A percentile compares a stretch with the other conserved stretches of the same genome.
Evolutionary conservation across 1,140 invertebrate species (phyloP).

Genomic region (Drosophila pseudoobscura): DNA sequence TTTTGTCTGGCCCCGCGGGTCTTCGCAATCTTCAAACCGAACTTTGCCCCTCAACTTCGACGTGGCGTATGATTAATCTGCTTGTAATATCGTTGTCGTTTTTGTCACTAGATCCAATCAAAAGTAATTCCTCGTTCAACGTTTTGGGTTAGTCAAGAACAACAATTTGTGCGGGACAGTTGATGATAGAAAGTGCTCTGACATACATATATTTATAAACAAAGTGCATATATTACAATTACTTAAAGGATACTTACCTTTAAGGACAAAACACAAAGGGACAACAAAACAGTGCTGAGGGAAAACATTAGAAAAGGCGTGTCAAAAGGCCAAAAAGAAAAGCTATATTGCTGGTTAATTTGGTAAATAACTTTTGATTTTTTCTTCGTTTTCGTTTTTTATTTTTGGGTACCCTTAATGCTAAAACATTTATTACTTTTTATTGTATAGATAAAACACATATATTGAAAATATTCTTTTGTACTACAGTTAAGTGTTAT

Average conservation of each 20-base stretch:
- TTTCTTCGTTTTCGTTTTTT: conserved; percentile 42
- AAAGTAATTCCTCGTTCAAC: conserved; percentile 9
- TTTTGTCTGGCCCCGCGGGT: conserved; percentile 49
- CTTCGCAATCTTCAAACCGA: conserved; percentile 36
- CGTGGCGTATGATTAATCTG: conserved; percentile 55
- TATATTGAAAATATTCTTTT: conserved; percentile 61
- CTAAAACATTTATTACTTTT: conserved; percentile 51
- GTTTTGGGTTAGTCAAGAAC: conserved; percentile 51
- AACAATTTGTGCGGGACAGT: conserved; percentile 52
- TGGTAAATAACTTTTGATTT: conserved; percentile 17
- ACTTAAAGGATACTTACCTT: conserved; percentile 50
- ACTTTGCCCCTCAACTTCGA: conserved; percentile 37
- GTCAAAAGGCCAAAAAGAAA: conserved; percentile 7
- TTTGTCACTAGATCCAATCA: conserved; percentile 20
- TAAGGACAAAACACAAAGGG: conserved; percentile 36
- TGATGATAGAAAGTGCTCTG: conserved; percentile 39
- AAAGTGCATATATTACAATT: neutral
- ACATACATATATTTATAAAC: conserved; percentile 2
- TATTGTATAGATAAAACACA: conserved; percentile 43
- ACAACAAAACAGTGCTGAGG: conserved; percentile 31
- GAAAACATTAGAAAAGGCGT: conserved; percentile 20
- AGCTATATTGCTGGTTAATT: conserved; percentile 33
- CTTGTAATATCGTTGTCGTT: conserved; percentile 2
- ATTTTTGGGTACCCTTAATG: conserved; percentile 60
- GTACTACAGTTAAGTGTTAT: conserved; percentile 69